phyloP scores from a whole-genome alignment of 2,113 vertebrate species.

The Mugil cephalus region DNA sequence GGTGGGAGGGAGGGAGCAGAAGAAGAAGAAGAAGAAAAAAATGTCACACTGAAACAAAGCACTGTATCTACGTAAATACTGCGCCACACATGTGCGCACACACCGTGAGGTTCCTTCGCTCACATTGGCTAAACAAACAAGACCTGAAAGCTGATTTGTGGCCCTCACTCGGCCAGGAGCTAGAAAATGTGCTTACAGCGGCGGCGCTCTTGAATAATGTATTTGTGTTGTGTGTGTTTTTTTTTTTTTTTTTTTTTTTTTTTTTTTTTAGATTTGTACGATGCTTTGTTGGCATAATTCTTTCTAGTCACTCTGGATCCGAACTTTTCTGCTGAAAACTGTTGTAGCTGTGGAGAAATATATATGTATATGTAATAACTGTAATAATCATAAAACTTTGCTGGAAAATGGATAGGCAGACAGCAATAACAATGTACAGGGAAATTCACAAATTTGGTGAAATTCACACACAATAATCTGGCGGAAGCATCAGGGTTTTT shows the following conservation, averaged over 20 bases:
- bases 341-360: too few relatives aligned
- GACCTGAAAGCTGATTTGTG: constrained; percentile 29
- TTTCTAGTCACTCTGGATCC: constrained; percentile 19
- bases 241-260: too few relatives aligned
- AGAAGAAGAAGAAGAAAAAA: background rate
- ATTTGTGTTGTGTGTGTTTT: constrained; percentile 26
- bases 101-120: background rate
- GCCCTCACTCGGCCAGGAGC: background rate
- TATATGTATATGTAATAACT: too few relatives aligned
- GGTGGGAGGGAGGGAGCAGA: constrained; percentile 36
- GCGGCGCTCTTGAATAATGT: constrained; percentile 47
- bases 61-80: constrained; percentile 38
- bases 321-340: too few relatives aligned
- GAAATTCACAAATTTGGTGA: too few relatives aligned
- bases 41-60: constrained; percentile 42
- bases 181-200: constrained; percentile 45
- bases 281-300: constrained; percentile 35
- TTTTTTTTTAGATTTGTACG: constrained; percentile 1
- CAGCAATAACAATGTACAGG: too few relatives aligned
- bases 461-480: too few relatives aligned
- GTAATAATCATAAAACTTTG: too few relatives aligned
- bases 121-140: constrained; percentile 18
- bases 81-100: background rate
- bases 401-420: too few relatives aligned
- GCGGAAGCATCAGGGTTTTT: too few relatives aligned